Base-by-base conservation (phyloP, 1,140 invertebrate species). In the Pseudomyrmex concolor region DNA sequence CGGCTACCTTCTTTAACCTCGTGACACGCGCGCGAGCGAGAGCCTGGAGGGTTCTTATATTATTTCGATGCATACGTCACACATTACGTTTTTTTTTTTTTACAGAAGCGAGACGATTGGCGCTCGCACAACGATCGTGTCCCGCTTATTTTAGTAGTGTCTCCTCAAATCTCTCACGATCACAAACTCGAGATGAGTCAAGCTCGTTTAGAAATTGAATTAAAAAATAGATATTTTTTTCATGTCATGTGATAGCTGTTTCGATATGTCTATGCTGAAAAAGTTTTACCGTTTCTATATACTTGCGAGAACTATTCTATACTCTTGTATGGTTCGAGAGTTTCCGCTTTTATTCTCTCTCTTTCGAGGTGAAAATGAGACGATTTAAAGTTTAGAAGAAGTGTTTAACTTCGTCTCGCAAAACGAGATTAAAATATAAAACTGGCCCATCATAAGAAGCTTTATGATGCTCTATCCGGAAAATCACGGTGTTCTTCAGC, bases 1-100 rank as follows among this genome's bases (percentile, higher is more conserved):
- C 72, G 55, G 51, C 64, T 66, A 51, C 64, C 73, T 84, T 62
- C 50, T 84, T 76, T 78, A 84, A 84, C 64, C 51, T 78, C 54
- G 82, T 68, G 64, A 64, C 82, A 84, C 73, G 72, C 72, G 81
- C 54, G 25, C n/a, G 62, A 60, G 73, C 19, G 62, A 60, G 73
- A 59, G 82, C 64, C 57, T 19, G 64, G 34, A 84, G 70, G 82
- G 54, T 51, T 19, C 63, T 74, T 67, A 66, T 54, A 19, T 48
- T 22, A 77, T 77, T 63, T 55, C 64, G 50, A 50, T 68, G 64
- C 55, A 70, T 62, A 45, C 66, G 55, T 80, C 55, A 60, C 66
- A 54, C 55, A 68, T 84, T 77, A 55, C 82, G 19, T 22, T 84
- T 63, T 62, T 64, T 73, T 48, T 43, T 74, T 83, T 83, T 64